Conservation (phyloP, 2,113 vertebrate species). For the Tamias sibiricus region DNA sequence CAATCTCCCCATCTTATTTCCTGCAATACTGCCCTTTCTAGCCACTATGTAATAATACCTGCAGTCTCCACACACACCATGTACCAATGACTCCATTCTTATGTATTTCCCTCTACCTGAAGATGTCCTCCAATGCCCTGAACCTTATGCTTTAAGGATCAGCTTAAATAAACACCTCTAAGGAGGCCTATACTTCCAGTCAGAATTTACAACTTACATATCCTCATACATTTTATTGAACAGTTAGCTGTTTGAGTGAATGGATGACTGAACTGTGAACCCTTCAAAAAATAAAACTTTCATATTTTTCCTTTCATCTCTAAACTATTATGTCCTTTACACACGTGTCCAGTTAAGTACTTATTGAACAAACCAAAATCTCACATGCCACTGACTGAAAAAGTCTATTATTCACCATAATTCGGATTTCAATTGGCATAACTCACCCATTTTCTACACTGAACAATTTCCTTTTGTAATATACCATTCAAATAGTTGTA, state of each 20-base stretch:
- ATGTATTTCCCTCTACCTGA: neutral
- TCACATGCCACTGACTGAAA: neutral
- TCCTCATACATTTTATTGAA: neutral
- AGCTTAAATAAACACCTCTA: neutral
- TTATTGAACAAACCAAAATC: slow-evolving; percentile 2
- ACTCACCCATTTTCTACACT: neutral
- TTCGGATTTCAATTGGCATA: neutral
- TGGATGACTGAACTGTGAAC: neutral
- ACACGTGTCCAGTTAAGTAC: neutral
- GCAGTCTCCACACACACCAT: neutral
- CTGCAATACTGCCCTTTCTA: neutral
- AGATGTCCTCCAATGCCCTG: neutral
- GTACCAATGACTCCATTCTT: neutral
- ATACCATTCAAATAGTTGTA: neutral
- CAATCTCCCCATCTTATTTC: neutral
- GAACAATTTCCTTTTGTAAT: neutral
- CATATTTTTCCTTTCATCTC: neutral
- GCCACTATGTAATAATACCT: neutral
- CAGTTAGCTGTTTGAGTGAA: neutral
- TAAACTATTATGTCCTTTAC: neutral
- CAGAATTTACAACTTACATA: neutral
- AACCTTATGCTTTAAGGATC: neutral
- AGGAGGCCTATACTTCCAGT: neutral
- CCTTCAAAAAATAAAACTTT: neutral
- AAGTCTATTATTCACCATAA: neutral